Percentiles rank a stretch among this genome's conserved stretches.
Conservation (phyloP, 2,888 invertebrate genomes). For the Drosophila atroscutellata region DNA sequence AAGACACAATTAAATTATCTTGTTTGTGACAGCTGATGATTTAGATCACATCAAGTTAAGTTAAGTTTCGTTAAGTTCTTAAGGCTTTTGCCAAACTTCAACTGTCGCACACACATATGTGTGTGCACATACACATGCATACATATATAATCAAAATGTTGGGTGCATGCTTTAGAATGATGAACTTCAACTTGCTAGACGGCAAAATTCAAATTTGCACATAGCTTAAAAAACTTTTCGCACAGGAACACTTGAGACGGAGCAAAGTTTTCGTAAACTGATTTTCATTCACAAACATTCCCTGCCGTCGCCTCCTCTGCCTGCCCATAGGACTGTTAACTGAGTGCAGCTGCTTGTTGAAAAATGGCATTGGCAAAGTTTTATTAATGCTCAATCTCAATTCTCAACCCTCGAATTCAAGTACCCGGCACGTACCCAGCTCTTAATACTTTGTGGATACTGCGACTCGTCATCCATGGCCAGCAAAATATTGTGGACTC, state of each 20-base stretch:
- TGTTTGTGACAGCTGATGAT: not conserved
- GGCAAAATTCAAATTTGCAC: slow-evolving; percentile 28
- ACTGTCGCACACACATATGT: not conserved
- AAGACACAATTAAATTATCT: not conserved
- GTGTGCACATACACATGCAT: no score
- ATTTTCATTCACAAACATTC: slow-evolving; percentile 27
- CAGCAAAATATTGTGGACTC: slow-evolving; percentile 8
- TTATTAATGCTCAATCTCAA: not conserved
- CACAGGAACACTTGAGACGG: slow-evolving; percentile 9
- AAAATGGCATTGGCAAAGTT: slow-evolving; percentile 10
- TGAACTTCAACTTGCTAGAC: slow-evolving; percentile 11
- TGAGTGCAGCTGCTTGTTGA: slow-evolving; percentile 29
- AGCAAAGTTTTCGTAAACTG: slow-evolving; percentile 23
- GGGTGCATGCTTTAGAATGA: slow-evolving; percentile 12
- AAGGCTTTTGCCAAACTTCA: not conserved
- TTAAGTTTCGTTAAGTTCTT: not conserved
- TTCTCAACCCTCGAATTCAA: slow-evolving; percentile 9
- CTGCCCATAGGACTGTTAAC: slow-evolving; percentile 8
- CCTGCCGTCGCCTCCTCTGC: not conserved
- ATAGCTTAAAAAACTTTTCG: slow-evolving; percentile 27
- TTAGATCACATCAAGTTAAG: not conserved
- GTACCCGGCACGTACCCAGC: slow-evolving; percentile 12
- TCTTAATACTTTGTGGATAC: not conserved
- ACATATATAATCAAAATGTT: not conserved
- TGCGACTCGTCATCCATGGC: not conserved